Conservation (phyloP, 2,797 vertebrate species). For the Menidia menidia region DNA sequence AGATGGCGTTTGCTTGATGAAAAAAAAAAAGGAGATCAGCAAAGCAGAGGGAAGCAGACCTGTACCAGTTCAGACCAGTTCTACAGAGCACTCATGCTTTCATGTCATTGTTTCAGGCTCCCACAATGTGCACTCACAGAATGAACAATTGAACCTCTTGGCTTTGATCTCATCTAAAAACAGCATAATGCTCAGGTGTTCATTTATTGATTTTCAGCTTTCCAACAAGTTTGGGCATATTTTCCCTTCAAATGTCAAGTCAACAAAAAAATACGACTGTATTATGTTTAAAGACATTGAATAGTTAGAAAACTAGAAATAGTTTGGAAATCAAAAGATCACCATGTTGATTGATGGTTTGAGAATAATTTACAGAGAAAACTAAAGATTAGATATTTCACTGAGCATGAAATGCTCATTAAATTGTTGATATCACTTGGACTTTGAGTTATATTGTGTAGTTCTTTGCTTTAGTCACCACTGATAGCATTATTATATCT, state of each 20-base stretch:
- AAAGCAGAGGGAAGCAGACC: slow-evolving; percentile 12
- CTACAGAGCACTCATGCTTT: slow-evolving; percentile 47
- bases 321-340: neutral
- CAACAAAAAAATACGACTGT: neutral
- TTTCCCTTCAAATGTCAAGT: neutral
- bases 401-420: neutral
- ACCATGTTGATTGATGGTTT: neutral
- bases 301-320: neutral
- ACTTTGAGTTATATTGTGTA: slow-evolving; percentile 41
- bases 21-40: slow-evolving; percentile 3
- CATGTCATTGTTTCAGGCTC: slow-evolving; percentile 69
- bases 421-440: neutral
- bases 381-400: neutral
- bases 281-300: too few relatives aligned
- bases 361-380: slow-evolving; percentile 4
- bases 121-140: neutral
- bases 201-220: neutral
- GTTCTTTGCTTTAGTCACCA: neutral
- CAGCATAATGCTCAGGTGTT: neutral
- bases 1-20: slow-evolving; percentile 33
- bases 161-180: slow-evolving; percentile 8
- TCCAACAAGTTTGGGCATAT: neutral
- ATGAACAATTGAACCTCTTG: neutral
- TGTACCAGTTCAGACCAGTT: slow-evolving; percentile 70
- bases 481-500: slow-evolving; percentile 10